Percentiles rank a stretch among this genome's conserved stretches.
Evolutionary conservation across 2,888 invertebrate genomes (phyloP).

Genomic region (Poecilus cupreus): DNA sequence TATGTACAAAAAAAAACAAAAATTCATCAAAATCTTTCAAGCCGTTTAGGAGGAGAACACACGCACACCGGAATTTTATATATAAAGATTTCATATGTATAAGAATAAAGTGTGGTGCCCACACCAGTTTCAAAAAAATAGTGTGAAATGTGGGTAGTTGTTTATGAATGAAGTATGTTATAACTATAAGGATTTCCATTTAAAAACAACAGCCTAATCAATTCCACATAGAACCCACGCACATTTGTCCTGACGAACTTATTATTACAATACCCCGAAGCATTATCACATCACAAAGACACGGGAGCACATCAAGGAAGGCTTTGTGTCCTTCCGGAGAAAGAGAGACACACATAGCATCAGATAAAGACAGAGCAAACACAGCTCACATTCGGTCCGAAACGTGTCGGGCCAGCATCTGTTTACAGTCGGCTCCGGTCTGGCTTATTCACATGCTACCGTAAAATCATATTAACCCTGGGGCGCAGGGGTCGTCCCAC

Average conservation of each 20-base stretch:
- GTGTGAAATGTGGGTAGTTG: too few species aligned
- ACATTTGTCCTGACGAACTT: conserved; percentile 30
- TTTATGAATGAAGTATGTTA: too few species aligned
- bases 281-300: conserved; percentile 45
- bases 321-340: not conserved
- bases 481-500: not conserved
- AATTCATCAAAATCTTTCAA: too few species aligned
- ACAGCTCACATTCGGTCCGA: conserved; percentile 32
- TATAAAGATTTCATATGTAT: too few species aligned
- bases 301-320: conserved; percentile 37
- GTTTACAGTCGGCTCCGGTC: conserved; percentile 15
- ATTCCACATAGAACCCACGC: not conserved
- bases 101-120: too few species aligned
- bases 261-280: conserved; percentile 35
- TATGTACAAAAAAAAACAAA: too few species aligned
- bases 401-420: conserved; percentile 35
- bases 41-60: too few species aligned
- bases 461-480: conserved; percentile 45
- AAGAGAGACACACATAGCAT: conserved; percentile 6
- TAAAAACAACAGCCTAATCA: not conserved
- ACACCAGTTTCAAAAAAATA: too few species aligned
- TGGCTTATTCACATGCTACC: conserved; percentile 31
- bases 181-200: not conserved
- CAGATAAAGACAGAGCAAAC: conserved; percentile 11
- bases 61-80: too few species aligned